Conservation (phyloP, 2,113 vertebrate species). For the Sylvicapra grimmia region DNA sequence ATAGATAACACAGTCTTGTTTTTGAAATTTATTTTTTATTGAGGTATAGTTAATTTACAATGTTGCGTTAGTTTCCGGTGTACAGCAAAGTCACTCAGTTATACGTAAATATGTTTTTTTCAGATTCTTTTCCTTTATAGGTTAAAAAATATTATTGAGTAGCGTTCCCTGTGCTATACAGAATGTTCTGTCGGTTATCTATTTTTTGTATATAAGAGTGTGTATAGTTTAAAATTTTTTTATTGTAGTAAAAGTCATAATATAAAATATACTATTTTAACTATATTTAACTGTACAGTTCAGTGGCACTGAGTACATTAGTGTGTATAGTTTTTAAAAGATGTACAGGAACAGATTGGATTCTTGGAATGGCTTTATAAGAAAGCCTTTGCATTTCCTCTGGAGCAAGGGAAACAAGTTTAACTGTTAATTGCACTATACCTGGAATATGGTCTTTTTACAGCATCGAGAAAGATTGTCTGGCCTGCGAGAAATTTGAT, state of each 20-base stretch:
- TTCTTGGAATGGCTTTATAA: neutral
- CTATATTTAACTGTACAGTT: neutral
- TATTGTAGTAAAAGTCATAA: neutral
- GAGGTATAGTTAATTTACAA: neutral
- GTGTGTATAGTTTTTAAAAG: neutral
- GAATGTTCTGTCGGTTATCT: neutral
- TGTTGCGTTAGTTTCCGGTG: neutral
- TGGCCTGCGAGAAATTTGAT: neutral
- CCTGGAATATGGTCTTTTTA: neutral
- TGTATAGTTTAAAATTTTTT: neutral
- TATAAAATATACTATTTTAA: neutral
- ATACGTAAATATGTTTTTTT: neutral
- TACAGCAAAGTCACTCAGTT: neutral
- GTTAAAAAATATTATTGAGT: neutral
- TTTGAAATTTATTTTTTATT: neutral
- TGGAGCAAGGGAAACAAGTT: neutral
- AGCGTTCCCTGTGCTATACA: neutral
- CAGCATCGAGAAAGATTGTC: neutral
- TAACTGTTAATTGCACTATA: conserved; percentile 6
- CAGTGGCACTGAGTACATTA: neutral
- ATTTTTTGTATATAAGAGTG: neutral
- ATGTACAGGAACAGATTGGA: neutral
- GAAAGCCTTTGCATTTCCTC: neutral
- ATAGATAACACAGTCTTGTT: neutral
- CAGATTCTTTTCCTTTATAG: neutral